These are phyloP conservation scores for Dasypolia templi DNA, from an alignment of 2,888 invertebrate genomes.

Conservation along the genomic window DNA sequence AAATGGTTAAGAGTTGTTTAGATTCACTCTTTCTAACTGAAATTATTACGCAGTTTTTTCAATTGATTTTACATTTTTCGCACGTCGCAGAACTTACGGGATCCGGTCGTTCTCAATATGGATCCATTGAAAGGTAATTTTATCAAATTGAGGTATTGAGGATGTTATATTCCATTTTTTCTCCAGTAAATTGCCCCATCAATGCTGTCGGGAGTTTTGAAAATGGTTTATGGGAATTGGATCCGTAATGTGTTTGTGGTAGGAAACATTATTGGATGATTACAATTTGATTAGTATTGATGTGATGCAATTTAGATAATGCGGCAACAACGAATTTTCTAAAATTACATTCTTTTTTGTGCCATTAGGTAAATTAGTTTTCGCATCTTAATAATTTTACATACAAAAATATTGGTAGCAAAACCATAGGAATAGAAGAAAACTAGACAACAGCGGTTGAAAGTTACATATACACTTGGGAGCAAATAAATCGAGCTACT, in stretches of 20 bases:
- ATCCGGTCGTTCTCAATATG: slow-evolving; percentile 12
- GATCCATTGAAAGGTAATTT: slow-evolving; percentile 34
- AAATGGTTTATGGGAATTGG: slow-evolving; percentile 26
- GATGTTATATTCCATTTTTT: slow-evolving; percentile 57
- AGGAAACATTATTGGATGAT: slow-evolving; percentile 28
- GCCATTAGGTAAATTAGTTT: not conserved
- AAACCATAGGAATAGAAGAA: not conserved
- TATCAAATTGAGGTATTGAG: slow-evolving; percentile 50
- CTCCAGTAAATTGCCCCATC: slow-evolving; percentile 53
- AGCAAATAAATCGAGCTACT: too few species aligned
- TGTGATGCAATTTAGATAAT: slow-evolving; percentile 27
- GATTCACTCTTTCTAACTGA: not conserved
- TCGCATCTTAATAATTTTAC: not conserved
- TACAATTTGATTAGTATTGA: slow-evolving; percentile 30
- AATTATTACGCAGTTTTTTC: slow-evolving; percentile 1
- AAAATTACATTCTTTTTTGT: not conserved
- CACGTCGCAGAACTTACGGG: slow-evolving; percentile 32
- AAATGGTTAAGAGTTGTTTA: too few species aligned
- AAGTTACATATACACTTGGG: too few species aligned
- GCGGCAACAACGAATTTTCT: slow-evolving; percentile 6
- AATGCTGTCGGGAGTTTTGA: slow-evolving; percentile 24
- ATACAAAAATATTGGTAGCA: not conserved
- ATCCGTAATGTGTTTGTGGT: slow-evolving; percentile 5
- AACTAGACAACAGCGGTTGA: not conserved
- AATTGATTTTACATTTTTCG: slow-evolving; percentile 5